Conservation (phyloP, 2,113 vertebrate genomes). For the Nicator chloris region DNA sequence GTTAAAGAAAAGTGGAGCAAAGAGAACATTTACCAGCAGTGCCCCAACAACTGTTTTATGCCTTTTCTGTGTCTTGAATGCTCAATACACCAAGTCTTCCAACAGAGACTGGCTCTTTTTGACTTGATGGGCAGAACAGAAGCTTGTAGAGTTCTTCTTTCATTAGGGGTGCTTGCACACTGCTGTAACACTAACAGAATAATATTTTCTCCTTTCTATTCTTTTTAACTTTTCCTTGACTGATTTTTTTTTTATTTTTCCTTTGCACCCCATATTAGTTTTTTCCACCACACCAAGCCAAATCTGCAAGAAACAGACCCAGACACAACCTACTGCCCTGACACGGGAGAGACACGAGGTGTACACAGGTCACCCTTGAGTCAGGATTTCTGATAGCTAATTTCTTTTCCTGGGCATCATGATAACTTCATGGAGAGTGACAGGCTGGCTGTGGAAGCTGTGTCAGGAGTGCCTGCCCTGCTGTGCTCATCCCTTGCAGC, state of each 20-base stretch:
- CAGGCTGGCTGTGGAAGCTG: not conserved
- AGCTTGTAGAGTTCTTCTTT: not conserved
- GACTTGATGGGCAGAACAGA: not conserved
- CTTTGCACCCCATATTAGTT: not conserved
- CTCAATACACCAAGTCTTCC: not conserved
- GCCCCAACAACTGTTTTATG: not conserved
- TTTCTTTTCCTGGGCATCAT: not conserved
- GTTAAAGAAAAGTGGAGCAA: not conserved
- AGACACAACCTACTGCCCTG: not conserved
- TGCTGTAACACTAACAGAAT: not conserved
- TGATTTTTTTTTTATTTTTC: not conserved
- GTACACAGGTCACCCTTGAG: not conserved
- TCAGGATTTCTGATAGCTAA: not conserved
- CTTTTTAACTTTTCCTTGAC: not conserved
- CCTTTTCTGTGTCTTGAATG: not conserved
- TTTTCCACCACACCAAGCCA: not conserved
- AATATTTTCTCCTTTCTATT: not conserved
- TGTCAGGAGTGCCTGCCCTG: not conserved
- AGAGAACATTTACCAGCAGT: not conserved
- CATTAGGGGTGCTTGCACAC: not conserved
- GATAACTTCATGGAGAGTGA: not conserved
- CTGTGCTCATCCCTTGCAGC: not conserved
- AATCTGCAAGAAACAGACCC: not conserved
- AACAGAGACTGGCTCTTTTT: not conserved
- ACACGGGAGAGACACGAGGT: not conserved